Base-by-base conservation (phyloP, 1,140 invertebrate genomes). In the Anastatus disparis region DNA sequence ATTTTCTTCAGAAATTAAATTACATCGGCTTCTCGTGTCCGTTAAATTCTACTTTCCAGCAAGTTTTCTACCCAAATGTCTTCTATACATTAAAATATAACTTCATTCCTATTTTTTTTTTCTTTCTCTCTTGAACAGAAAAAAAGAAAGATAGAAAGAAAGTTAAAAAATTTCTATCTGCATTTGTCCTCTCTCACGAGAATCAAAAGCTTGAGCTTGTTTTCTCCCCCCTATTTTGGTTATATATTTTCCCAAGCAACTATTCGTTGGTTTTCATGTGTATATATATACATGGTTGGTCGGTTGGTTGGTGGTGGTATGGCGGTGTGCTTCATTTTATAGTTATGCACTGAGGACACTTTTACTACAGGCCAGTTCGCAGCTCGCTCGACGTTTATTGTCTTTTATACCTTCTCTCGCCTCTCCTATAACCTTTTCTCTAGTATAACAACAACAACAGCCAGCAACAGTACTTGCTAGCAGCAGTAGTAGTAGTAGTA, bases 301-400 rank as follows among this genome's bases (percentile, higher is more conserved):
- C n/a, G n/a, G n/a, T n/a, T n/a, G n/a, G n/a, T n/a, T n/a, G n/a
- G n/a, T n/a, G n/a, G 40, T 24, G 38, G 56, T 67, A 74, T 71
- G n/a, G 76, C 73, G 78, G 71, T 79, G n/a, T n/a, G 73, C 73
- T 80, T 77, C 78, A 75, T 80, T 82, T 81, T 81, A 82, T 79
- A 79, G 80, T 81, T 81, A 82, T 79, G 78, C 79, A 79, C 74
- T 76, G 78, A 79, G 75, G 80, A 81, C 78, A 79, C 77, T 81
- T 81, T 82, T 82, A 81, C 74, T 81, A 77, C 72, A 73, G 70
- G 70, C 75, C 72, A 67, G 71, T 58, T 73, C 75, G 73, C 72
- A 65, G 50, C 12, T 52, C 59, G 42, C 52, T n/a, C 27, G 75
- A 65, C 76, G 75, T 81, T 81, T 80, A 81, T 81, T 80, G 77